Base-by-base conservation (phyloP, 2,113 vertebrate genomes). In the Campylomormyrus tamandua region DNA sequence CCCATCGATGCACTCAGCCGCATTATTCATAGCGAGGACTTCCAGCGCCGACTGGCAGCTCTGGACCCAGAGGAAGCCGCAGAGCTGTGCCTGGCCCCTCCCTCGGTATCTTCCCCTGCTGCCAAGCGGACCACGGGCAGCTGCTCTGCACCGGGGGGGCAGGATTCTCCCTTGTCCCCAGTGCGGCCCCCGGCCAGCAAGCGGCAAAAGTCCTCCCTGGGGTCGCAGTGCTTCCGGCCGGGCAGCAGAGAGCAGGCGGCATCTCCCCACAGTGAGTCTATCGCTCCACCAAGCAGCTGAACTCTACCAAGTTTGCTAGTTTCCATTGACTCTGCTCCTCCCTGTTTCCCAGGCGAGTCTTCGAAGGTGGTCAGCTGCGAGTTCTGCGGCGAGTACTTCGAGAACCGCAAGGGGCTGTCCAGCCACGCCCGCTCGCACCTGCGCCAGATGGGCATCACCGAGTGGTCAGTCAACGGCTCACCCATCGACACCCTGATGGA, bases 1-100 rank as follows among this genome's bases (percentile, higher is more conserved):
- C 96, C 97, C 10, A 97, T 98, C 92, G 95, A 97, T 85, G 93
- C 96, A 90, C 96, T 98, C n/a, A 96, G 97, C 92, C 94, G 96
- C 92, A 93, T 98, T 90, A 97, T 98, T 94, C 95, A 96, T 91
- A 97, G 94, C 42, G 96, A 96, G 92, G 96, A 97, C 89, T 92
- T 96, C 88, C 96, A 96, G 93, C 95, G 93, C 90, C 74, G 45
- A 9, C 70, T 53, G 45, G 35, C 53, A 1, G 17, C 87, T 24
- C 35, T 88, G 35, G 70, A 91, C 77, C 39, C 93, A 11, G 48
- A 91, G 31, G 90, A n/a, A 58, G 87, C 66, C 0, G 52, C 89
- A 15, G 87, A 58, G 39, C 91, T 77, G 5, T 15, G 91, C 80
- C 50, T 90, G 10, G 91, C 94, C 91, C 92, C 92, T 90, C 87